These are phyloP conservation scores for Melangyna quadrimaculata DNA, from an alignment of 2,888 invertebrate genomes.

Conservation along the genomic window DNA sequence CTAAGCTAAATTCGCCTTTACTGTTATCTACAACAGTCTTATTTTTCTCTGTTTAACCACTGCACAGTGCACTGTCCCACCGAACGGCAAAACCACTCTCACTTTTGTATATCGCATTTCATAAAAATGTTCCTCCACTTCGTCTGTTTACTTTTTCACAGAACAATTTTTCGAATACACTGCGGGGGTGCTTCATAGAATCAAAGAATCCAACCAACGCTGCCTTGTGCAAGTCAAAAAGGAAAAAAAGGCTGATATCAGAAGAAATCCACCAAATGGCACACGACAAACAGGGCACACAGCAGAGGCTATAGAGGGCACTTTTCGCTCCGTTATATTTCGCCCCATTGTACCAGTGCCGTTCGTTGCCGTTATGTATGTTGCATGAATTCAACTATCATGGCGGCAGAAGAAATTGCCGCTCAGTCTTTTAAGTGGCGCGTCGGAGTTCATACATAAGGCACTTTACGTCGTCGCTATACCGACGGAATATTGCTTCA, in stretches of 20 bases:
- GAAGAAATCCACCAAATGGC: constrained; percentile 23
- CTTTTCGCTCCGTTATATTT: constrained; percentile 48
- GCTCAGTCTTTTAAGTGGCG: constrained; percentile 68
- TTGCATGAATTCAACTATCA: constrained; percentile 54
- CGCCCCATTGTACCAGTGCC: constrained; percentile 36
- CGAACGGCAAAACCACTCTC: constrained; percentile 24
- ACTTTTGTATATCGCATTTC: constrained; percentile 42
- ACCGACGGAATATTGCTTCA: constrained; percentile 38
- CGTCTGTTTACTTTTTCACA: constrained; percentile 50
- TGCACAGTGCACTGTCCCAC: too few species aligned
- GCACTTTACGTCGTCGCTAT: constrained; percentile 17
- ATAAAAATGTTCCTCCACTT: constrained; percentile 5
- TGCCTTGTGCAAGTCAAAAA: background rate
- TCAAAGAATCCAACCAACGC: constrained; percentile 8
- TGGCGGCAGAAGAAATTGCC: constrained; percentile 58
- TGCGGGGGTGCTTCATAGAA: constrained; percentile 46
- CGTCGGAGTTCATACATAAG: constrained; percentile 63
- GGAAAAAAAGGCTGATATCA: background rate
- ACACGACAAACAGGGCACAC: constrained; percentile 37
- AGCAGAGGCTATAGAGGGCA: constrained; percentile 26
- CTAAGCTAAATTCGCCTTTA: constrained; percentile 27
- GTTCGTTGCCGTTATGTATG: constrained; percentile 41
- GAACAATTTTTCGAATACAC: background rate
- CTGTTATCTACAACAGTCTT: background rate
- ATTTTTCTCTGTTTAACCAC: background rate